Base-by-base conservation (phyloP, 2,797 vertebrate species). In the Podarcis lilfordi region DNA sequence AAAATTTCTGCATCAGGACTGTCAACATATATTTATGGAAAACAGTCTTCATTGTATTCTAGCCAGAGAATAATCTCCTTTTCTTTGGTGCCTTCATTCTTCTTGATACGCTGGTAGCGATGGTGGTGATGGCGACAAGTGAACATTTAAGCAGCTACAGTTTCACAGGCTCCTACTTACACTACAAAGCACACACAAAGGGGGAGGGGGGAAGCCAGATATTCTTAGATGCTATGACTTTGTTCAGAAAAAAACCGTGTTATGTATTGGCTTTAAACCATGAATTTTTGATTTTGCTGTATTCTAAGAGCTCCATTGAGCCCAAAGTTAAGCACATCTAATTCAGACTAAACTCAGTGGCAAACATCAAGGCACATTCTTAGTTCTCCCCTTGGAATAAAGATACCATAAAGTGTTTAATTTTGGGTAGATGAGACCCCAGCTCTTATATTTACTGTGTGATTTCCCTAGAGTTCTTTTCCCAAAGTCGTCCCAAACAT, bases 1-100 rank as follows among this genome's bases (percentile, higher is more conserved):
- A 94, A 92, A 96, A 94, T 93, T 95, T 93, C 88, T 85, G 91
- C 92, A 93, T 77, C 92, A 93, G 87, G 95, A 93, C 93, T 92
- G 81, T 94, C 92, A 93, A 94, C 93, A 93, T 94, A 94, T 92
- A 92, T 94, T 92, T 79, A 91, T 69, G 90, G 89, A 93, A 94
- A 95, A 93, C 90, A 93, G 92, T 94, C 90, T 89, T 94, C 91
- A 93, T 95, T 95, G 92, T 95, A 86, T 84, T 94, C 89, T 79
- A 91, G 90, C 88, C 92, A 82, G 32, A 92, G 90, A 94, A 94
- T 93, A 95, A 95, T 94, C 93, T 86, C 88, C 32, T 68, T 94
- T 95, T 94, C 93, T 92, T 95, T 94, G 0, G 9, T 87, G 92
- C 78, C 86, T 92, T 92, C 91, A 91, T 91, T 92, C 90, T 94